phyloP scores from a whole-genome alignment of 2,113 vertebrate species.

The Chaetops frenatus region DNA sequence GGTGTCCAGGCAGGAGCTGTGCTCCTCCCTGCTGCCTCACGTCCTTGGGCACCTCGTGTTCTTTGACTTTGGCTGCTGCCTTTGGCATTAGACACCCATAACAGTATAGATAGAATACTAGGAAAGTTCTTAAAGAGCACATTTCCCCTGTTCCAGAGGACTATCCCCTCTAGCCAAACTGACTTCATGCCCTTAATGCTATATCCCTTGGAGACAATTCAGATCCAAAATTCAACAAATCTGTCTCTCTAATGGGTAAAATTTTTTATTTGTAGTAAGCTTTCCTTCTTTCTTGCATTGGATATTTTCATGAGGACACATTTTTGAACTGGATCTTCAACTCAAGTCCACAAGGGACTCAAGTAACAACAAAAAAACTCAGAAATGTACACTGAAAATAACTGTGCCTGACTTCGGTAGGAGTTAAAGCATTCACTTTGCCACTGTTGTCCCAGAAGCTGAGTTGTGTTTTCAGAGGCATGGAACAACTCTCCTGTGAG shows the following conservation, averaged over 20 bases:
- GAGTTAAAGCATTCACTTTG: not conserved
- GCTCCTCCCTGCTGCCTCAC: not conserved
- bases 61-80: not conserved
- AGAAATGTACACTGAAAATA: not conserved
- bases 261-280: not conserved
- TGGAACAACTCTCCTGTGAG: not conserved
- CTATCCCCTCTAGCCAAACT: not conserved
- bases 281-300: not conserved
- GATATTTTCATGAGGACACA: not conserved
- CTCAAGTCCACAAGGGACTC: not conserved
- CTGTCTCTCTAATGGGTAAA: not conserved
- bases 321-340: not conserved
- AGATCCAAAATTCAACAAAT: not conserved
- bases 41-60: not conserved
- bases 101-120: not conserved
- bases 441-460: not conserved
- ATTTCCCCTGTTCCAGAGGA: not conserved
- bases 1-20: not conserved
- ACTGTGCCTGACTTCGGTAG: not conserved
- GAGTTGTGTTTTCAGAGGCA: not conserved
- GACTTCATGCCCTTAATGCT: not conserved
- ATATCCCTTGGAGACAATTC: not conserved
- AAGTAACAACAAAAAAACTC: not conserved
- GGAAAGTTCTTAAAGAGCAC: not conserved
- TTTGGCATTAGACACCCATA: not conserved